phyloP scores from a whole-genome alignment of 1,140 invertebrate genomes.

The Ceratina australensis region DNA sequence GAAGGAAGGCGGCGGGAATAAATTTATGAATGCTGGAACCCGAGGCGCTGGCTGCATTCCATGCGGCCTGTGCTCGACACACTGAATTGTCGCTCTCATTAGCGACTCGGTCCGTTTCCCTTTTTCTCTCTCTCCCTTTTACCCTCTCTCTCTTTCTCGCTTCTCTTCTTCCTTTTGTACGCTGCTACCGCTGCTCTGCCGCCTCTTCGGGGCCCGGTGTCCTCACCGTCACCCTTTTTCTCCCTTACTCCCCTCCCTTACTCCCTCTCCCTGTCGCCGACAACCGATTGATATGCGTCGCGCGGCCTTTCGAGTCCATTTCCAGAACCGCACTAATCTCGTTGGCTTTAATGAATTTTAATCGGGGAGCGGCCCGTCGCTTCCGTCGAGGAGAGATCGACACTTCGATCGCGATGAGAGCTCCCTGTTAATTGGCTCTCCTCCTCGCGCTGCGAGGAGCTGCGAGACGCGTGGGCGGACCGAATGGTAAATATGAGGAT shows the following conservation, averaged over 20 bases:
- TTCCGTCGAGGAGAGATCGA: slow-evolving; percentile 35
- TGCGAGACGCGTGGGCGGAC: slow-evolving; percentile 31
- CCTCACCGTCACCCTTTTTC: slow-evolving; percentile 10
- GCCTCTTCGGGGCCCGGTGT: not conserved
- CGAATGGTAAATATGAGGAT: slow-evolving; percentile 43
- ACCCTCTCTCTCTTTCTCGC: not conserved
- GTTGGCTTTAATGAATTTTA: slow-evolving; percentile 69
- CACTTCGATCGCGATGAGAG: slow-evolving; percentile 43
- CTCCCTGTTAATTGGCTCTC: slow-evolving; percentile 54
- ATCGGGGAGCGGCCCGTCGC: slow-evolving; percentile 46
- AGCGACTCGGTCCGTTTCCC: slow-evolving; percentile 61
- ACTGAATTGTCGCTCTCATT: slow-evolving; percentile 72
- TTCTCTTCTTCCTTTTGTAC: not conserved
- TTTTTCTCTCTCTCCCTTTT: slow-evolving; percentile 39
- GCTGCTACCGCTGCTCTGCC: slow-evolving; percentile 3
- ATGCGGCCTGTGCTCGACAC: slow-evolving; percentile 64
- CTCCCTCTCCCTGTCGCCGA: slow-evolving; percentile 1
- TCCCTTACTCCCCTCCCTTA: not conserved
- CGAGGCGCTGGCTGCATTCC: slow-evolving; percentile 65
- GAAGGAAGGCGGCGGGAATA: slow-evolving; percentile 66
- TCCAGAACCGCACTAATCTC: slow-evolving; percentile 67
- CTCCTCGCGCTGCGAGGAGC: not conserved
- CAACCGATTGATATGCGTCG: slow-evolving; percentile 70
- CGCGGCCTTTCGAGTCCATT: slow-evolving; percentile 63
- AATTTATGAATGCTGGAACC: slow-evolving; percentile 67